phyloP scores from a whole-genome alignment of 2,888 invertebrate genomes.

The Diloba caeruleocephala region DNA sequence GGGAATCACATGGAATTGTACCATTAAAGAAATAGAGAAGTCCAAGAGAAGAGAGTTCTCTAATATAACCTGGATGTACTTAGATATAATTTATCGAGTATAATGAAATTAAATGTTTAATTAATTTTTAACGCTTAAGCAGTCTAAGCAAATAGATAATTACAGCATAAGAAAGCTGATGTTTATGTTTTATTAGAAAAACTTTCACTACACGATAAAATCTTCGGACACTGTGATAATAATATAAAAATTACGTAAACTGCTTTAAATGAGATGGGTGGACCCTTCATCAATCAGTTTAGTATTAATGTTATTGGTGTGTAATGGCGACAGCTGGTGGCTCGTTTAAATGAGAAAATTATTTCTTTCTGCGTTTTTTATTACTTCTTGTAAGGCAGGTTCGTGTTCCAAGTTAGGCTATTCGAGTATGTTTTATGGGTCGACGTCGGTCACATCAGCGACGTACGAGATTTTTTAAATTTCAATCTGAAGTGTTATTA shows the following conservation, averaged over 20 bases:
- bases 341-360: conserved; percentile 33
- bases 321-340: conserved; percentile 20
- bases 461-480: conserved; percentile 17
- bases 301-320: conserved; percentile 29
- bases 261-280: conserved; percentile 22
- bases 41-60: too few species aligned
- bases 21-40: too few species aligned
- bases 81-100: neutral
- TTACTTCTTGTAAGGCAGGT: conserved; percentile 20
- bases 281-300: conserved; percentile 34
- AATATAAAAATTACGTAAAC: conserved; percentile 28
- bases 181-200: conserved; percentile 20
- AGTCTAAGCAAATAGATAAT: conserved; percentile 21
- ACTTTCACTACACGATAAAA: conserved; percentile 47
- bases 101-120: conserved; percentile 13
- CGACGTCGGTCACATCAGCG: conserved; percentile 16
- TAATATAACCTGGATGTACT: neutral
- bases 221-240: conserved; percentile 18
- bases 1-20: too few species aligned
- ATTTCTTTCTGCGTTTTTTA: conserved; percentile 19
- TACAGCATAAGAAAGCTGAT: conserved; percentile 30
- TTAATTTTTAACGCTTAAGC: conserved; percentile 14
- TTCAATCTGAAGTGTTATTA: conserved; percentile 22
- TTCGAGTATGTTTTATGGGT: conserved; percentile 10
- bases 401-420: conserved; percentile 2